Evolutionary conservation across 2,113 vertebrate species (phyloP), one percentile per base, ranked within the genome.

Genomic region (Pristiophorus japonicus): DNA sequence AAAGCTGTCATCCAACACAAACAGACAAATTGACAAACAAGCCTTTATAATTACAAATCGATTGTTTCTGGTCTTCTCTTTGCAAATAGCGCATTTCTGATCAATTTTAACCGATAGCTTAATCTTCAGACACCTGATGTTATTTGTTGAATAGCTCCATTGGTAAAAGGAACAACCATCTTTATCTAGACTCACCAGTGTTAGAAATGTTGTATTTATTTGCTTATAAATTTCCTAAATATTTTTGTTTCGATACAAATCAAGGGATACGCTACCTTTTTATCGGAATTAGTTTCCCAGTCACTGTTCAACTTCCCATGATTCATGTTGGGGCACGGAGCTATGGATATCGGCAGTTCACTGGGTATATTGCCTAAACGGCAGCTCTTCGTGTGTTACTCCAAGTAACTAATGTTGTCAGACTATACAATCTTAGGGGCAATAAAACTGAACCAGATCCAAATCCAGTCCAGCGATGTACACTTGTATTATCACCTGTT

Each of bases 11-110:
- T 34, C 42, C 42, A 94, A 94, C 93, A 94, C 93, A 66, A 94
- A 94, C 92, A 94, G 24, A 70, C 65, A 94, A 94, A 94, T 94
- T 94, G 66, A 94, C 65, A 94, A 94, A 94, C 93, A 94, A 70
- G 66, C 45, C 4, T 30, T 70, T 94, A 94, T 51, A 45, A 67
- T 94, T 94, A 94, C 27, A 51, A 94, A 94, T 94, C 65, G 45
- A 94, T 94, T 94, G 93, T 51, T 70, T 70, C 45, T 16, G 24
- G 65, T 30, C 93, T 70, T 70, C 63, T 67, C 30, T 51, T 94
- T 70, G 59, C 27, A 51, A 94, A 47, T 16, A 42, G 34, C 24
- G 1, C 65, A 94, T 45, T 94, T 94, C 63, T 67, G 65, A 94
- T 66, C 92, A 94, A 67, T 94, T 94, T 45, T 45, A 94, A 30